Evolutionary conservation across 1,140 invertebrate genomes (phyloP), one percentile per base, ranked within the genome.

Genomic region (Lethrus apterus): DNA sequence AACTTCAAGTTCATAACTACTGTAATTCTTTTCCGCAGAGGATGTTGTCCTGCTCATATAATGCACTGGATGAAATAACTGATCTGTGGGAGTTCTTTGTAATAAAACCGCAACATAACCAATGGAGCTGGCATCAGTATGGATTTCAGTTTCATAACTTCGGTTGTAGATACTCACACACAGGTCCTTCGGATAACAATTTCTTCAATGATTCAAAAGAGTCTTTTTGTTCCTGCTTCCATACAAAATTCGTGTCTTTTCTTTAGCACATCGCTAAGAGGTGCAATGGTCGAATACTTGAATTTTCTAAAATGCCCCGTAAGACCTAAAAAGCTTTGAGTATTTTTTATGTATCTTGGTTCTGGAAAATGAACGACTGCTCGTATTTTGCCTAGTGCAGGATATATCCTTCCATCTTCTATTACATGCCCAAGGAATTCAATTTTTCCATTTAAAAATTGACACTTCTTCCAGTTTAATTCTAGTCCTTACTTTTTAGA

Each of bases 1-100:
- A n/a, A 62, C 61, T 58, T 76, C 70, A 34, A 70, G 51, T 47
- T 76, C 65, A 41, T 67, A 70, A n/a, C 36, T 40, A 2, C 23
- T 17, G n/a, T 4, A 8, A 13, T n/a, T 14, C 10, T 10, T 19
- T 23, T 21, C 18, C 23, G 18, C 18, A 14, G 54, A 51, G 11
- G 54, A 57, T 4, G 73, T 64, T 23, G 56, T 56, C 18, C 64
- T 55, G 33, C 67, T 69, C 43, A 65, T 67, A 56, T 70, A 74
- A 10, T 60, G 14, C 5, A 33, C 14, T 9, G 59, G 67, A 49
- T 64, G 61, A 20, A 56, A 43, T 30, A 51, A 48, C 15, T 50
- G 46, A 45, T 67, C 56, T 1, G 15, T 23, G 15, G 49, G 46
- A n/a, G n/a, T n/a, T 50, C 49, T 51, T 45, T 69, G 64, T 10